phyloP scores from a whole-genome alignment of 2,888 invertebrate genomes.

The Taenaris catops region DNA sequence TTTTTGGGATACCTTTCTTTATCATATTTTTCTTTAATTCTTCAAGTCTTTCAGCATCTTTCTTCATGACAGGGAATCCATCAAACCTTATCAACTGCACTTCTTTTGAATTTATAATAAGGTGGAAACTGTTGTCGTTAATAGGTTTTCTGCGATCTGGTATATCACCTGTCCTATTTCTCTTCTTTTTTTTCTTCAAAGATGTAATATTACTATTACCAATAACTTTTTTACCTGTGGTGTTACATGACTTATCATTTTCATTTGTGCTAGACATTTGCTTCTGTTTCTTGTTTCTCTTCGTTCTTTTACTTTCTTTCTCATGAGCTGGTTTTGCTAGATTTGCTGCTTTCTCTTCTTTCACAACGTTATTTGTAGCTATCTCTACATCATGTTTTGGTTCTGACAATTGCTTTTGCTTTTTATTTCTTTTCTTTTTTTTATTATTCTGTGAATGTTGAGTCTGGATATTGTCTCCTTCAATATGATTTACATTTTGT shows the following conservation, averaged over 20 bases:
- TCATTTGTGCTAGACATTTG: too few species aligned
- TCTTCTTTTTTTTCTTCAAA: conserved; percentile 7
- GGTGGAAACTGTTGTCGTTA: conserved; percentile 62
- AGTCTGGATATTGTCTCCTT: too few species aligned
- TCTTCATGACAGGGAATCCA: conserved; percentile 85
- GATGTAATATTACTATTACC: too few species aligned
- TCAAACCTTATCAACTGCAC: conserved; percentile 82
- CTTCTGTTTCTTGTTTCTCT: too few species aligned
- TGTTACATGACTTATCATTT: too few species aligned
- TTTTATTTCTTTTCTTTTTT: conserved; percentile 27
- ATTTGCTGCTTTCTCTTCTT: too few species aligned
- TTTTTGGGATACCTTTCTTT: conserved; percentile 83
- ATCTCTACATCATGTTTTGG: conserved; percentile 1
- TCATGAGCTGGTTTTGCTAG: too few species aligned
- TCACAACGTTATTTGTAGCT: too few species aligned
- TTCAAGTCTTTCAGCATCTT: conserved; percentile 83
- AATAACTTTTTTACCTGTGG: too few species aligned
- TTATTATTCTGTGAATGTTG: conserved; percentile 18
- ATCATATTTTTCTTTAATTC: conserved; percentile 82
- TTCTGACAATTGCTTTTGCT: conserved; percentile 13
- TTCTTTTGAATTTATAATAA: conserved; percentile 82
- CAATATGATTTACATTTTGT: conserved; percentile 3
- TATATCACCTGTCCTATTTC: conserved; percentile 35
- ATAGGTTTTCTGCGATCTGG: conserved; percentile 64
- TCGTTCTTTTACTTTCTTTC: too few species aligned